Conservation (phyloP, 2,113 vertebrate genomes). For the Odontophorus gujanensis region DNA sequence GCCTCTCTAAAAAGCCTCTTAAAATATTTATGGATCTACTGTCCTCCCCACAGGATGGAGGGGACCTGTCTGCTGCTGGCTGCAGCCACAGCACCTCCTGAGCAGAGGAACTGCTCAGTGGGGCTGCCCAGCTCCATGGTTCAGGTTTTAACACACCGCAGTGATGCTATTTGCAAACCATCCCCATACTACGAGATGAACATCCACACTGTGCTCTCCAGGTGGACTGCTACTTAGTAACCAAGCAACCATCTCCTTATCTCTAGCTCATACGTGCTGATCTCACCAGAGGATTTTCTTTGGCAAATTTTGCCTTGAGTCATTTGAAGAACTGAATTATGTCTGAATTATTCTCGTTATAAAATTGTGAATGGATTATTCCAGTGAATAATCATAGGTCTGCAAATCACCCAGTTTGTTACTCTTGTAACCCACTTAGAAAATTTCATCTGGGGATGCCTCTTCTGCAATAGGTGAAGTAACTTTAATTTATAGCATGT, state of each 20-base stretch:
- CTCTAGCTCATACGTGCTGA: background rate
- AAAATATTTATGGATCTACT: background rate
- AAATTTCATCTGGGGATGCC: background rate
- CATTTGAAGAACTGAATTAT: background rate
- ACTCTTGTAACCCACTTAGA: background rate
- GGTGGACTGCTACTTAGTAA: conserved; percentile 5
- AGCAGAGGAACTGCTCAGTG: background rate
- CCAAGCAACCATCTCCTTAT: conserved; percentile 29
- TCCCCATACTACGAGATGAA: background rate
- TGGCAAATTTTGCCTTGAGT: background rate
- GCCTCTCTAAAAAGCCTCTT: background rate
- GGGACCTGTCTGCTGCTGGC: background rate
- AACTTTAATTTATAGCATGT: background rate
- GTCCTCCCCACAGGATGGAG: background rate
- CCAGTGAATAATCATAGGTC: background rate
- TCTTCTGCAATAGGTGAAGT: background rate
- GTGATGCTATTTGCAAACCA: background rate
- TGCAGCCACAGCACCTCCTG: background rate
- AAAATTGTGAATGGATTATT: background rate
- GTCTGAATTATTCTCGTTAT: background rate
- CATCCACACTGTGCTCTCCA: background rate
- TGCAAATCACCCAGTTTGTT: background rate
- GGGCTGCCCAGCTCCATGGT: background rate
- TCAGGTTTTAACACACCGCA: background rate
- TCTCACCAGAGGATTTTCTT: background rate